These are phyloP conservation scores for Liasis olivaceus DNA, from an alignment of 2,797 vertebrate genomes.

Conservation along the genomic window DNA sequence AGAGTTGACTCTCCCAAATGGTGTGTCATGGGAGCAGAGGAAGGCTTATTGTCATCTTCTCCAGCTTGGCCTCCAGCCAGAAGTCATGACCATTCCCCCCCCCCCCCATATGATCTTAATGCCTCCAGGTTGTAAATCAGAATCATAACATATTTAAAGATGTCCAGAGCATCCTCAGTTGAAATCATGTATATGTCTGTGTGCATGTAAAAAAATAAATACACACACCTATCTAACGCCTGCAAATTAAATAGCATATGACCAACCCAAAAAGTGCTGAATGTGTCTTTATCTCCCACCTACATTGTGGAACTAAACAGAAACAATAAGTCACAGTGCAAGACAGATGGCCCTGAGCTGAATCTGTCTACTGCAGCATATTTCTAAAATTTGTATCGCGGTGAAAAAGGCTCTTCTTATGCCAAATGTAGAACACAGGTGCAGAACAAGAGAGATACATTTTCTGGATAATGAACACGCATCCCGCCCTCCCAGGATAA, in stretches of 20 bases:
- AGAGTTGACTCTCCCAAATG: neutral
- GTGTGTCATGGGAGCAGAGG: no score
- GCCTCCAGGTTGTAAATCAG: neutral
- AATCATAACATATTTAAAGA: neutral
- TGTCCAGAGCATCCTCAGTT: neutral
- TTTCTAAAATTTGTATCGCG: slow-evolving; percentile 48
- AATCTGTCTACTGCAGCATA: slow-evolving; percentile 46
- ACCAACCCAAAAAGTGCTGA: slow-evolving; percentile 29
- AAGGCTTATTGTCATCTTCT: no score
- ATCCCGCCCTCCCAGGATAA: neutral
- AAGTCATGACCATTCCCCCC: neutral
- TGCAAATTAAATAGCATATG: slow-evolving; percentile 21
- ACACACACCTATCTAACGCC: neutral
- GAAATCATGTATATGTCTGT: neutral
- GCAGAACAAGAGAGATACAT: slow-evolving; percentile 33
- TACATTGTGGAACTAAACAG: slow-evolving; percentile 29
- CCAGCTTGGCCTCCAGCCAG: neutral
- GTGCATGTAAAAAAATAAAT: neutral
- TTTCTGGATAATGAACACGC: slow-evolving; percentile 37
- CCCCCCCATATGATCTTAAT: neutral
- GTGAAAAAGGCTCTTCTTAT: slow-evolving; percentile 29
- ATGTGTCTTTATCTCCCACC: slow-evolving; percentile 1
- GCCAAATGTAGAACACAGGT: slow-evolving; percentile 46
- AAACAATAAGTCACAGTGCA: slow-evolving; percentile 27
- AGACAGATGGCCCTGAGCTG: slow-evolving; percentile 52